phyloP scores from a whole-genome alignment of 2,797 vertebrate species.

The Cryptoblepharus egeriae region DNA sequence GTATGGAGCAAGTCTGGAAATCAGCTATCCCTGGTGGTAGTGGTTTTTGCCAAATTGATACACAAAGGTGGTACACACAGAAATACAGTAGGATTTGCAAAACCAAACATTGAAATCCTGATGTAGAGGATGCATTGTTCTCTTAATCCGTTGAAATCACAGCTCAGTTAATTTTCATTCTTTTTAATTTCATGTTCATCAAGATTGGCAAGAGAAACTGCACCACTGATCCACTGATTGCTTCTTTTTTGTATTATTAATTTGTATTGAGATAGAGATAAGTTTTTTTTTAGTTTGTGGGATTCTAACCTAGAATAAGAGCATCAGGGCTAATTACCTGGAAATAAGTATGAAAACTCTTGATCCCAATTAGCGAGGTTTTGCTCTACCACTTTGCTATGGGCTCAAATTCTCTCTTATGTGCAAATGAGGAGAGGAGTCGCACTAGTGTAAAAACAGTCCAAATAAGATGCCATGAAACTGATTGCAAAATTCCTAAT shows the following conservation, averaged over 20 bases:
- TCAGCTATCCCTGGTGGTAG: not conserved
- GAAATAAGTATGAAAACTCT: conserved; percentile 72
- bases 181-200: conserved; percentile 43
- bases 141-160: conserved; percentile 37
- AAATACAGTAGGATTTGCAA: no score
- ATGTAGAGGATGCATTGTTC: conserved; percentile 29
- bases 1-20: not conserved
- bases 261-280: conserved; percentile 60
- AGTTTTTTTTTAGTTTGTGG: conserved; percentile 40
- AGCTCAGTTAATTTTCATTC: not conserved
- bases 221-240: conserved; percentile 42
- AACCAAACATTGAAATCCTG: no score
- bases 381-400: conserved; percentile 49
- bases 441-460: conserved; percentile 26
- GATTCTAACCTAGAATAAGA: conserved; percentile 56
- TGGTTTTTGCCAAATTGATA: no score
- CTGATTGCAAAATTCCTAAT: not conserved
- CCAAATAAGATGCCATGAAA: conserved; percentile 25
- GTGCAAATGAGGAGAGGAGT: conserved; percentile 44
- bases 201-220: conserved; percentile 53
- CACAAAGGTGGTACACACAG: no score
- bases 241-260: conserved; percentile 65
- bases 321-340: conserved; percentile 69
- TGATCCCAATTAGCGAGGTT: conserved; percentile 63
- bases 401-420: conserved; percentile 47